Conservation (phyloP, 2,888 invertebrate species). For the Diarsia dahlii region DNA sequence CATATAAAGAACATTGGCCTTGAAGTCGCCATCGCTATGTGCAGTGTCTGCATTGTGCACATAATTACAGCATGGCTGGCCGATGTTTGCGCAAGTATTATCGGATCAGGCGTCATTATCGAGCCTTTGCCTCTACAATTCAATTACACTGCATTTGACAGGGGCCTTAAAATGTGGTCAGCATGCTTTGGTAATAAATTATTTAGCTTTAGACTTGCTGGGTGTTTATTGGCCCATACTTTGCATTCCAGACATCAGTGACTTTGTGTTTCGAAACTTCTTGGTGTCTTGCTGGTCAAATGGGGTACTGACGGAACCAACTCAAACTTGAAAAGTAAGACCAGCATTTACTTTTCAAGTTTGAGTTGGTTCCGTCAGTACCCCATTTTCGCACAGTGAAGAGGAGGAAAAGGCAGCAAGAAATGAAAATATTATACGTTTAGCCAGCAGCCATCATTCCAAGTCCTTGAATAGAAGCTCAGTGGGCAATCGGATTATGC, state of each 20-base stretch:
- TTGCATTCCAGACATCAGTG: constrained; percentile 21
- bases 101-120: constrained; percentile 70
- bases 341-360: no score
- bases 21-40: constrained; percentile 53
- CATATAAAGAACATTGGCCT: constrained; percentile 56
- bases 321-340: no score
- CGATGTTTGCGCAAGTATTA: constrained; percentile 70
- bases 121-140: constrained; percentile 68
- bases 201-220: not conserved
- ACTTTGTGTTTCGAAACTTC: not conserved
- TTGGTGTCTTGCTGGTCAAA: not conserved
- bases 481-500: not conserved
- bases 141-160: constrained; percentile 64
- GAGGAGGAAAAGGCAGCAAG: not conserved
- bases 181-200: constrained; percentile 31
- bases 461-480: not conserved
- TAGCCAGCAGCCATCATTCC: not conserved
- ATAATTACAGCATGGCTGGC: constrained; percentile 66
- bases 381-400: not conserved
- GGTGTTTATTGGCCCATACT: constrained; percentile 14
- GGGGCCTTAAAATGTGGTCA: constrained; percentile 52
- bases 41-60: constrained; percentile 58
- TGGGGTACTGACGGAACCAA: no score
- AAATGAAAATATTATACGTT: not conserved
- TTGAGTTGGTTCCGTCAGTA: not conserved